phyloP scores from a whole-genome alignment of 2,113 vertebrate genomes.

The Podarcis muralis region DNA sequence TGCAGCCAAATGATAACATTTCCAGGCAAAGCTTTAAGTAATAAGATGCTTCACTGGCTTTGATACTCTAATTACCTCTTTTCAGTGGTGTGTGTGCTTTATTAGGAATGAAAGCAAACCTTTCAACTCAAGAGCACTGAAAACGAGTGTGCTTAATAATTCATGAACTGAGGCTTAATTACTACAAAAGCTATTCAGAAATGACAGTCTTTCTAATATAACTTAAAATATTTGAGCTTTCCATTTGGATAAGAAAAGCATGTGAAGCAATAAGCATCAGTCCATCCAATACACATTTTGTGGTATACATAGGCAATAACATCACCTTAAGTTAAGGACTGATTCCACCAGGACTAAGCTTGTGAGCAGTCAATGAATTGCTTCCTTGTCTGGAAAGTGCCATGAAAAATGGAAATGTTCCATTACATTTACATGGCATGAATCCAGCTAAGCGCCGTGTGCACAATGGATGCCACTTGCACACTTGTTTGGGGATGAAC shows the following conservation, averaged over 20 bases:
- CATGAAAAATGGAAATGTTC: not conserved
- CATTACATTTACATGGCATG: not conserved
- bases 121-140: constrained; percentile 56
- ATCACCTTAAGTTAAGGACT: not conserved
- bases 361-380: not conserved
- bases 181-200: constrained; percentile 46
- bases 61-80: constrained; percentile 72
- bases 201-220: constrained; percentile 41
- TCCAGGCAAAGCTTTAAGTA: constrained; percentile 55
- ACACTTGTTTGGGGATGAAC: not conserved
- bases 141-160: constrained; percentile 68
- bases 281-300: not conserved
- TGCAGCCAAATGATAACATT: constrained; percentile 48
- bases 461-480: not conserved
- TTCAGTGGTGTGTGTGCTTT: constrained; percentile 52
- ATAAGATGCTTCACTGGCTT: constrained; percentile 68
- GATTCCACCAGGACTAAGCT: not conserved
- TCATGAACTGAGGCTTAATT: constrained; percentile 55
- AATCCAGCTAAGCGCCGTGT: not conserved
- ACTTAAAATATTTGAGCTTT: constrained; percentile 31
- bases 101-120: constrained; percentile 62
- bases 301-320: not conserved
- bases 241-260: constrained; percentile 28
- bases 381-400: not conserved
- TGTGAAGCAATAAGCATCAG: constrained; percentile 13